Base-by-base conservation (phyloP, 2,797 vertebrate species). In the Danio choprae region DNA sequence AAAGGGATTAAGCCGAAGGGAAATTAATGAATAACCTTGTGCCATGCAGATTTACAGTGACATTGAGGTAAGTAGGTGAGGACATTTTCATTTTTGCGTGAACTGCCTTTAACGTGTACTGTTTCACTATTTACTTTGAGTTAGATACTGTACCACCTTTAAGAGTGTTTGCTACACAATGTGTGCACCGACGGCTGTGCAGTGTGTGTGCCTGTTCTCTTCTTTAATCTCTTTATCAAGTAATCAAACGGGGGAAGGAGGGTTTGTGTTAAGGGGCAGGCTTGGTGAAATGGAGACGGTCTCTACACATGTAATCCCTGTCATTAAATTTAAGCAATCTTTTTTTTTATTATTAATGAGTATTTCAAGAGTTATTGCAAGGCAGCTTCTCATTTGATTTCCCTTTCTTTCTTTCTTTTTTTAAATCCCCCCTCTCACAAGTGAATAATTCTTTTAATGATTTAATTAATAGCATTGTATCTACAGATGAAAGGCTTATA, bases 391-490 rank as follows among this genome's bases (percentile, higher is more conserved):
- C 87, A 18, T 88, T 89, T 79, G 84, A 87, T 89, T 89, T 29
- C 29, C 3, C 29, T 29, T 29, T 29, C 29, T 75, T 13, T 22
- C 15, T 48, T 44, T 55, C 77, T 88, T 88, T 88, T 88, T 90
- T 85, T 87, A 71, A 87, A 85, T 90, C 91, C 90, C 91, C 87
- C 84, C 87, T 89, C 91, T 93, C 91, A 88, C 89, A 87, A 92
- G 91, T 90, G 90, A 92, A 89, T 92, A 88, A 89, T 92, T 92
- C 87, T 81, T 89, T 89, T 93, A 94, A 94, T 94, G 91, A 92
- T 94, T 94, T 93, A 95, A 94, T 94, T 95, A 94, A 94, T 93
- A 93, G 93, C 91, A 94, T 94, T 93, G 93, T 94, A 91, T 92
- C 92, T 91, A 90, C 91, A 92, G 91, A 92, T 92, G 91, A 94